A percentile compares a stretch with the other conserved stretches of the same genome.
Evolutionary conservation across 1,140 invertebrate species (phyloP).

Genomic region (Drosophila insularis): DNA sequence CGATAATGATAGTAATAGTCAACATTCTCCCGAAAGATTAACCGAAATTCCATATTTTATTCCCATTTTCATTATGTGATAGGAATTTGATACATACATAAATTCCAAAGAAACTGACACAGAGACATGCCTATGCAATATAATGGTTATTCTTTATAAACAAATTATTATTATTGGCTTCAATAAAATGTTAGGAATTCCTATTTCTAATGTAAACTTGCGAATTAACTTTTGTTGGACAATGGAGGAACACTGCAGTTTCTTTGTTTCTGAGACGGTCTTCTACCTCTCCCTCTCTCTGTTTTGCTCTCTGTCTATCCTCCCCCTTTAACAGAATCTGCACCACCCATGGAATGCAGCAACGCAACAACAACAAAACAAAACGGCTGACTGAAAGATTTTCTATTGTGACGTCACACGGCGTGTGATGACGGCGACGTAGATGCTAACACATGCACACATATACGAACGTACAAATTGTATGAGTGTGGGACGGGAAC

Average conservation of each 20-base stretch:
- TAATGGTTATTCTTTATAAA: no score
- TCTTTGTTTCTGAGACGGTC: constrained; percentile 16
- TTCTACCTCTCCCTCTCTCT: background rate
- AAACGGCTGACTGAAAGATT: constrained; percentile 50
- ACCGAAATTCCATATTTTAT: no score
- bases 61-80: no score
- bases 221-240: background rate
- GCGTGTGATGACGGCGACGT: constrained; percentile 46
- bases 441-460: constrained; percentile 50
- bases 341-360: constrained; percentile 8
- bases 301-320: background rate
- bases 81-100: no score
- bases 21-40: no score
- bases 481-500: background rate
- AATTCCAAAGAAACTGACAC: no score
- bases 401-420: constrained; percentile 75
- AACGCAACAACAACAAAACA: constrained; percentile 36
- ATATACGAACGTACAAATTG: constrained; percentile 7
- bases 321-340: background rate
- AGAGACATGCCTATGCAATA: no score
- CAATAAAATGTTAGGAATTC: background rate
- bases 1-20: no score
- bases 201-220: background rate
- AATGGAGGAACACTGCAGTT: background rate
- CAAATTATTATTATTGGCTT: no score